Percentiles rank a stretch among this genome's conserved stretches.
Conservation (phyloP, 2,888 invertebrate species). For the Trachelus iudaicus region DNA sequence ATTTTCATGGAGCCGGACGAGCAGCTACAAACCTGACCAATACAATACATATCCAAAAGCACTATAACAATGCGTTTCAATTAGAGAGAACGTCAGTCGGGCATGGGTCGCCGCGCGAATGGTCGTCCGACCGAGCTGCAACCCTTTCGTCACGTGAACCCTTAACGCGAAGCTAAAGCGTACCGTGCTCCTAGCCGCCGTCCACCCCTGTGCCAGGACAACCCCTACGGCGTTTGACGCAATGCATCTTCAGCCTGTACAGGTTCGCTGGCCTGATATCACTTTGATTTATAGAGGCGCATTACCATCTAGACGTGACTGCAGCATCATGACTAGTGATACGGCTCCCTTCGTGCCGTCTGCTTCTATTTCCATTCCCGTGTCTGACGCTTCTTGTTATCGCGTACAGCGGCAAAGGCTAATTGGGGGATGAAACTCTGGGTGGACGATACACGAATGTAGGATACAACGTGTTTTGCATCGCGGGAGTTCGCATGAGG, state of each 20-base stretch:
- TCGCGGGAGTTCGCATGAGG: accelerated
- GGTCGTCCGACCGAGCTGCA: not conserved
- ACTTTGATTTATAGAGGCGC: conserved; percentile 46
- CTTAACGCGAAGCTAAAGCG: not conserved
- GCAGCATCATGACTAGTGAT: conserved; percentile 28
- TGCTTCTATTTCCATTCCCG: not conserved
- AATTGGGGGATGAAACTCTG: not conserved
- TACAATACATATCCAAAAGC: not conserved
- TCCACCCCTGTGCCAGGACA: too few relatives aligned
- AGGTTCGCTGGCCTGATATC: conserved; percentile 36
- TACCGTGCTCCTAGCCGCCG: not conserved
- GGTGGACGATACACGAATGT: not conserved
- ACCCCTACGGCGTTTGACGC: conserved; percentile 10
- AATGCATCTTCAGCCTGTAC: conserved; percentile 43
- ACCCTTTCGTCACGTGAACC: not conserved
- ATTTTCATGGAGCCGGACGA: not conserved
- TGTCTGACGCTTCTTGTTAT: not conserved
- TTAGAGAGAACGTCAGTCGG: not conserved
- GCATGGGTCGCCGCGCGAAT: not conserved
- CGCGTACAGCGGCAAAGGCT: not conserved
- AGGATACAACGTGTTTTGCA: not conserved
- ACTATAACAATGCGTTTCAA: not conserved
- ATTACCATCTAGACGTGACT: conserved; percentile 37
- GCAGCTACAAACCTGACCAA: not conserved
- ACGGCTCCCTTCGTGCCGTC: not conserved